Base-by-base conservation (phyloP, 2,113 vertebrate species). In the Clinocottus analis region DNA sequence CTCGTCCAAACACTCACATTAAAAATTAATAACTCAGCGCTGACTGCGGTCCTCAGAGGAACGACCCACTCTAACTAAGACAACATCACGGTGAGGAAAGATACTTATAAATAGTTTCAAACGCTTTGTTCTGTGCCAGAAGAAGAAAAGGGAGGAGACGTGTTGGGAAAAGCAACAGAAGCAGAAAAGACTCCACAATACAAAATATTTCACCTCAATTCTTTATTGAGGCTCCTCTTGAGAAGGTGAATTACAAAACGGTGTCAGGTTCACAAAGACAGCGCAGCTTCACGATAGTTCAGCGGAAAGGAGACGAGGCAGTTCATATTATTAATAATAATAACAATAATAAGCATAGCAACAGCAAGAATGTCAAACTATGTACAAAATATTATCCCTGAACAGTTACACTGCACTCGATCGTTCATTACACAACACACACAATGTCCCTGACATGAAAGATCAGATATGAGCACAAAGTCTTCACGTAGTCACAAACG, bases 381-480 rank as follows among this genome's bases (percentile, higher is more conserved):
- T 92, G 65, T 90, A 93, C 89, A 94, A 76, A 77, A 78, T 70
- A 82, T 83, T 85, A 85, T 95, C 93, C 93, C 93, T 95, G 94
- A 94, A 95, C 91, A 91, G 84, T 87, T 90, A 86, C 64, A 85
- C 77, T 65, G 85, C 85, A 89, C 73, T 91, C 89, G 60, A 86
- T 71, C 63, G 70, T 45, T 70, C 64, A 70, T 77, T 39, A 75
- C 65, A 79, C 56, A 78, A 65, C 69, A 82, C 65, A 67, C 56
- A 49, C 3, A 14, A 37, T n/a, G 82, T 80, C 91, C 91, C 92
- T 91, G 90, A 90, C 83, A 74, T 80, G 69, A 83, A 83, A 80
- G 49, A 66, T 76, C 27, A 45, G 66, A 77, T 69, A 61, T 4
- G 14, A 33, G 21, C 47, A 71, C 13, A 75, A 63, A 83, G 23